Base-by-base conservation (phyloP, 1,140 invertebrate genomes). In the Ruditapes philippinarum region DNA sequence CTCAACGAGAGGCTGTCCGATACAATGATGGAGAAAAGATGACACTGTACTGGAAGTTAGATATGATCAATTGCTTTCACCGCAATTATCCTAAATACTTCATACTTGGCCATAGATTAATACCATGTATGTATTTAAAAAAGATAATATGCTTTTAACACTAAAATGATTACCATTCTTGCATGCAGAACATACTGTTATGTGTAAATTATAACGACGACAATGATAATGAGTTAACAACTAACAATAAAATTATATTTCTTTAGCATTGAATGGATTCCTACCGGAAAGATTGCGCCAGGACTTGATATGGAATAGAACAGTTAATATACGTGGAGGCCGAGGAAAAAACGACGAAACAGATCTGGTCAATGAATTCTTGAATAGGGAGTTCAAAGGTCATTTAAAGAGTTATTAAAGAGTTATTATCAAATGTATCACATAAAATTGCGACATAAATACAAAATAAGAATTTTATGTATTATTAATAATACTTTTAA, bases 231-330 rank as follows among this genome's bases (percentile, higher is more conserved):
- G 12, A 42, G 73, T 14, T 42, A 38, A 42, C 19, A 25, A 38
- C 19, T 0, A 42, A 76, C 28, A 42, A 14, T 42, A 45, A 19
- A 42, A 0, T 40, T 2, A 14, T 38, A 31, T 89, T n/a, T 54
- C 90, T 40, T n/a, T 45, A 38, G 70, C 45, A 38, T 45, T 89
- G 1, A 74, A 60, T 73, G 90, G 90, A 25, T 82, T 51, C 49
- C 28, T 54, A n/a, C 78, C 82, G 25, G 38, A 78, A n/a, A 60
- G 70, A 62, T 17, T 88, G 22, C 19, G 36, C 42, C 33, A 81
- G 19, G 60, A 84, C 19, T 36, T 90, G 45, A 84, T 88, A n/a
- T 91, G 88, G 88, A 85, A 91, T 36, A 81, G 88, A 36, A 90
- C 91, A 38, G 89, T 90, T 0, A 90, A 88, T 88, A 28, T 82